Conservation (phyloP, 2,888 invertebrate genomes). For the Temnothorax rugatulus region DNA sequence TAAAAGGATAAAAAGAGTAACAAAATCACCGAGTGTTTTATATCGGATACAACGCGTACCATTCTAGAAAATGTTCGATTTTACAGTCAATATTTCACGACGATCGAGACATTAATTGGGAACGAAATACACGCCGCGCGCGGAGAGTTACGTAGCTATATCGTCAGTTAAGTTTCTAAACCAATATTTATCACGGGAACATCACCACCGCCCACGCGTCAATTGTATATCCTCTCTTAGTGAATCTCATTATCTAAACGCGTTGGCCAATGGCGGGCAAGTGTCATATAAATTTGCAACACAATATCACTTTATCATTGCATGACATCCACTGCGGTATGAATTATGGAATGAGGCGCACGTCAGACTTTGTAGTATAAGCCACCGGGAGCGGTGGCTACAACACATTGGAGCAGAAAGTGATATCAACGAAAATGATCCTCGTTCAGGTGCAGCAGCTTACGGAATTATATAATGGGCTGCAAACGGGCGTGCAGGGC, state of each 20-base stretch:
- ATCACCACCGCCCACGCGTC: slow-evolving; percentile 23
- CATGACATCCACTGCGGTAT: slow-evolving; percentile 62
- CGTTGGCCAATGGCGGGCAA: slow-evolving; percentile 63
- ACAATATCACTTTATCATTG: slow-evolving; percentile 77
- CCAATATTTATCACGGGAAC: slow-evolving; percentile 46
- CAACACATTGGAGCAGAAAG: slow-evolving; percentile 59
- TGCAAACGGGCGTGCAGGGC: slow-evolving; percentile 2
- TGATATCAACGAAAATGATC: slow-evolving; percentile 64
- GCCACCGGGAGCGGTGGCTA: slow-evolving; percentile 44
- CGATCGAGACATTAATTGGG: slow-evolving; percentile 33
- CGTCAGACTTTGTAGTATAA: slow-evolving; percentile 55
- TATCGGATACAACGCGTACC: background rate
- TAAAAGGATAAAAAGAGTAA: background rate
- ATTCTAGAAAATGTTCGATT: background rate
- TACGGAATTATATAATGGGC: slow-evolving; percentile 59
- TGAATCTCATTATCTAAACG: slow-evolving; percentile 73
- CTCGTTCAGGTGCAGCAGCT: slow-evolving; percentile 50
- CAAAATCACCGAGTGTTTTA: background rate
- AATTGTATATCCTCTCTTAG: slow-evolving; percentile 67
- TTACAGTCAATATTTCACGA: slow-evolving; percentile 19
- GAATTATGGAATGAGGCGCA: slow-evolving; percentile 69
- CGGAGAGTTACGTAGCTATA: slow-evolving; percentile 24
- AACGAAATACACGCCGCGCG: background rate
- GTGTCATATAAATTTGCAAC: slow-evolving; percentile 75
- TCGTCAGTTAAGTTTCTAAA: slow-evolving; percentile 31